Base-by-base conservation (phyloP, 1,140 invertebrate species). In the Aphaenogaster ashmeadi region DNA sequence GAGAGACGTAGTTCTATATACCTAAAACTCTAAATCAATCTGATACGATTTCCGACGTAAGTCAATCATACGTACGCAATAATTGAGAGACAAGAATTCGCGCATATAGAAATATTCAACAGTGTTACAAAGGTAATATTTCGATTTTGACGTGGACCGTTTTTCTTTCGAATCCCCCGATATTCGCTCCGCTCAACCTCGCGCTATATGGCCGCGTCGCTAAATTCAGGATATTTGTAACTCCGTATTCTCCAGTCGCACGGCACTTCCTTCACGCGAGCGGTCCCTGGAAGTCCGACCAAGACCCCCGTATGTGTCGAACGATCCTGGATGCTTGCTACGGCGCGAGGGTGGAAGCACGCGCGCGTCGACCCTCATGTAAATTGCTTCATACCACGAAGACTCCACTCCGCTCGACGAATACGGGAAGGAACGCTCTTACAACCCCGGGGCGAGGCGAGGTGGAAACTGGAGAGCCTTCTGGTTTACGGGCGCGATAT, bases 401-500 rank as follows among this genome's bases (percentile, higher is more conserved):
- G 60, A 58, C 71, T 77, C 54, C 69, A 54, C 41, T 50, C 6
- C 54, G 75, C 58, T 75, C 77, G 86, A 50, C 89, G 89, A 93
- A 91, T 93, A 89, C 92, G 90, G 88, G 88, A 78, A 80, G 90
- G 81, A 88, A 87, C 89, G 67, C 87, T 89, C 87, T 91, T 91
- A 89, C 64, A 87, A 72, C 11, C 60, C 85, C 74, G 74, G 38
- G 87, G 58, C 52, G 47, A 64, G 67, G 84, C n/a, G 38, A 41
- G 83, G 69, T 52, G 67, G 86, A 88, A 89, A 91, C 15, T 33
- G 56, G 88, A 92, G 87, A 90, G 72, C 91, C 90, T 92, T 91
- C 92, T 90, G 91, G 81, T 94, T 94, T 93, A 93, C 91, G 91
- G 93, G 91, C 89, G 67, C 90, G 90, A 93, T 94, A 93, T 93